Evolutionary conservation across 64 coral and sea anemone species (phyloP).

Genomic region (Stichodactyla mertensii): DNA sequence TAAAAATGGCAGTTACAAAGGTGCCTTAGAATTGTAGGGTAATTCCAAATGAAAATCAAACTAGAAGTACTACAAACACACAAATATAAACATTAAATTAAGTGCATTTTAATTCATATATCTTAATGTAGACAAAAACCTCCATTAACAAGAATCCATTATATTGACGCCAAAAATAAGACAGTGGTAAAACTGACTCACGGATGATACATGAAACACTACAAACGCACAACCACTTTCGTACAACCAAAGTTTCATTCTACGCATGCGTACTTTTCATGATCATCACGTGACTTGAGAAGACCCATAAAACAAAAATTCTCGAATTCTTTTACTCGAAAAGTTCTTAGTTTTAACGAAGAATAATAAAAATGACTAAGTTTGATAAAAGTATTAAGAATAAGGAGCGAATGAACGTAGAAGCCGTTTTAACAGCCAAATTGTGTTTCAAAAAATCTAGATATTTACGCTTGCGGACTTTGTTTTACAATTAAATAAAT

Average conservation of each 20-base stretch:
- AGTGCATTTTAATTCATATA: not conserved
- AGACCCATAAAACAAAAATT: no score
- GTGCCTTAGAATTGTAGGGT: not conserved
- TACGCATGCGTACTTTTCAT: not conserved
- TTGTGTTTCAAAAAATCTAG: not conserved
- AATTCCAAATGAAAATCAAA: not conserved
- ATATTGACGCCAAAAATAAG: not conserved
- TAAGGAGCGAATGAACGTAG: no score
- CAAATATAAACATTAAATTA: not conserved
- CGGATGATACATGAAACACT: not conserved
- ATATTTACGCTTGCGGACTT: not conserved
- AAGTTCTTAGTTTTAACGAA: not conserved
- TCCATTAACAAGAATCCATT: not conserved
- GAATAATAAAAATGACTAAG: no score
- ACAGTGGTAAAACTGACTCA: not conserved
- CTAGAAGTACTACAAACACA: not conserved
- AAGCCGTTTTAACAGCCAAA: not conserved
- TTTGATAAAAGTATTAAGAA: no score
- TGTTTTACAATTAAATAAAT: not conserved
- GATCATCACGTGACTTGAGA: not conserved
- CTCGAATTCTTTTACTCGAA: not conserved
- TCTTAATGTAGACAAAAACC: not conserved
- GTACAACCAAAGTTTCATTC: not conserved
- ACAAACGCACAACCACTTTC: constrained; percentile 1
- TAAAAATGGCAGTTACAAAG: no score